Percentiles rank a stretch among this genome's conserved stretches.
Conservation (phyloP, 2,888 invertebrate species). For the Archaeoteleia sp. region DNA sequence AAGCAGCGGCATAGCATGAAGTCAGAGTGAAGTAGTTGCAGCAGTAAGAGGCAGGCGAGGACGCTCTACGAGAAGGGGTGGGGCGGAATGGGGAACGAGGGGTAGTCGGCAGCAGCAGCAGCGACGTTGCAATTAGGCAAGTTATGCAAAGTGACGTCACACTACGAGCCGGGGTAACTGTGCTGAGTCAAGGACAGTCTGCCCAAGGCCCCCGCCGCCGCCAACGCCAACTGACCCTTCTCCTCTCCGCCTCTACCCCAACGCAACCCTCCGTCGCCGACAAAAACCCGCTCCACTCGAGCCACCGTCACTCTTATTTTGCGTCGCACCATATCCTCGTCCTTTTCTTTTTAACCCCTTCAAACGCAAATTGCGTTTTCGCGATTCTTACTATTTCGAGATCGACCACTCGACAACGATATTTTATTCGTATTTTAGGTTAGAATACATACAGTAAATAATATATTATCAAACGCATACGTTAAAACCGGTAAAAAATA, state of each 20-base stretch:
- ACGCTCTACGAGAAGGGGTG: conserved; percentile 18
- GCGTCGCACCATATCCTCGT: conserved; percentile 16
- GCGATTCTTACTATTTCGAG: conserved; percentile 20
- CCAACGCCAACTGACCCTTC: conserved; percentile 49
- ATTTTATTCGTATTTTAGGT: too few relatives aligned
- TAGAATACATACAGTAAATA: too few relatives aligned
- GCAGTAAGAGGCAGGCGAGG: conserved; percentile 32
- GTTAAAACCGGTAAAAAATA: too few relatives aligned
- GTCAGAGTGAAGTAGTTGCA: conserved; percentile 27
- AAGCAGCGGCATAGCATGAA: conserved; percentile 35
- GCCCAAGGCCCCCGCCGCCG: conserved; percentile 69
- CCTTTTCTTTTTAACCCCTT: conserved; percentile 2
- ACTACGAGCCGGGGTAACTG: conserved; percentile 73
- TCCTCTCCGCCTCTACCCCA: conserved; percentile 43
- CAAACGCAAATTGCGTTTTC: conserved; percentile 27
- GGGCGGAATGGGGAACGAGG: conserved; percentile 6
- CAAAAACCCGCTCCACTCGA: conserved; percentile 44
- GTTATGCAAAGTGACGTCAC: conserved; percentile 75
- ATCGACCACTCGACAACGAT: too few relatives aligned
- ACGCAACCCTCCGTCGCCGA: conserved; percentile 49
- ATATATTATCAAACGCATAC: too few relatives aligned
- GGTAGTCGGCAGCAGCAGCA: conserved; percentile 57
- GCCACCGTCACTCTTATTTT: conserved; percentile 42
- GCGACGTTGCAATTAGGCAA: conserved; percentile 75
- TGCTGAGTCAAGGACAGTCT: conserved; percentile 75